Percentiles rank a stretch among this genome's conserved stretches.
Evolutionary conservation across 2,113 vertebrate genomes (phyloP).

Genomic region (Tragelaphus scriptus): DNA sequence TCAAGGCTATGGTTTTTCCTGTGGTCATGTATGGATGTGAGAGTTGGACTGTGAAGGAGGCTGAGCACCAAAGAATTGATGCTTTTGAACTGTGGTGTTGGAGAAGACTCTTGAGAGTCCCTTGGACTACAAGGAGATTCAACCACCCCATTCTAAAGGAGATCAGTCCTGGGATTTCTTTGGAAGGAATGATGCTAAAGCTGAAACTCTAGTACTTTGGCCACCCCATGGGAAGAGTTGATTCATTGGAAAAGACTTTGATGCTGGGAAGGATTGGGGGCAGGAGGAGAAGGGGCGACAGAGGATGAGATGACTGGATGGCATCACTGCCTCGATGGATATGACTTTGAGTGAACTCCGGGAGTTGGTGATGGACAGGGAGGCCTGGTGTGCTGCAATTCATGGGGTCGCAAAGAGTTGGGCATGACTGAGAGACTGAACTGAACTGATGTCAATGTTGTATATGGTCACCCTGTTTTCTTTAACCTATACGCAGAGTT

Average conservation of each 20-base stretch:
- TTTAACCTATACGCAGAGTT: background rate
- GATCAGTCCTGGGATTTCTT: background rate
- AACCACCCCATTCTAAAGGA: background rate
- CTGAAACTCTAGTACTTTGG: background rate
- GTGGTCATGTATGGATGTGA: too few relatives aligned
- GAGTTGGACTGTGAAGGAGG: background rate
- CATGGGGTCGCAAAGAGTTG: background rate
- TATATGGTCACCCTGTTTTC: background rate
- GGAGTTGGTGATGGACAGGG: background rate
- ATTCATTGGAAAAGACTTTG: background rate
- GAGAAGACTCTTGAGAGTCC: background rate
- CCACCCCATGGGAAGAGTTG: background rate
- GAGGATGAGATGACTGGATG: background rate
- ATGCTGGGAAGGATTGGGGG: too few relatives aligned
- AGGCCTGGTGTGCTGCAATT: background rate
- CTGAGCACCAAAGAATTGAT: background rate
- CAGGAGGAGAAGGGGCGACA: too few relatives aligned
- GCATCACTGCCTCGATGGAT: background rate
- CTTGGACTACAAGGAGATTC: background rate
- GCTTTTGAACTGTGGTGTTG: background rate
- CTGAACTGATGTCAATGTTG: background rate
- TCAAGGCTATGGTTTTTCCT: too few relatives aligned
- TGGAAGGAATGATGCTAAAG: background rate
- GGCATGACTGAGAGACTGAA: rapidly evolving
- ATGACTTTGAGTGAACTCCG: background rate